Evolutionary conservation across 2,888 invertebrate genomes (phyloP), one percentile per base, ranked within the genome.

Genomic region (Aquatica leii): DNA sequence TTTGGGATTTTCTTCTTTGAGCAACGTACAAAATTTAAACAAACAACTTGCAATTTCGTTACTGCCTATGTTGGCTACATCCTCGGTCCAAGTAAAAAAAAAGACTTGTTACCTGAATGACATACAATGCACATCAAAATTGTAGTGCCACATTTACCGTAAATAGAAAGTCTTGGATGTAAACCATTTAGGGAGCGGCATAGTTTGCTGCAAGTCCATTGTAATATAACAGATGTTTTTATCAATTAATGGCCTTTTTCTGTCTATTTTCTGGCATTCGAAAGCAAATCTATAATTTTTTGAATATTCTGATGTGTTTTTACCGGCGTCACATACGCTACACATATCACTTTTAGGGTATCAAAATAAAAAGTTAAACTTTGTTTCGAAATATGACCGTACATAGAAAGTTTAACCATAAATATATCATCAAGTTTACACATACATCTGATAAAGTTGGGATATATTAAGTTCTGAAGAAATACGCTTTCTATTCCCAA

Each of bases 301-400:
- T 11, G n/a, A n/a, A 18, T 49, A 24, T 6, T 50, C 50, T 14
- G 4, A 2, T 8, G 34, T 31, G 12, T 50, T 35, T 34, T 20
- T 11, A 6, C 24, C 41, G 6, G 54, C 24, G n/a, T 37, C 53
- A n/a, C 40, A 53, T 1, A 40, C 5, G 37, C 18, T 40, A 14
- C 53, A 37, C 4, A 37, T 40, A 18, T 53, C 53, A 15, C 53
- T 53, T 37, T 37, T 37, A 2, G 37, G 37, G 11, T 37, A 12
- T 11, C 37, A 3, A 12, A 37, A 37, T n/a, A 20, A 53, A 3
- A 37, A 40, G 18, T 53, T 53, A 11, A 53, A 53, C 8, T 18
- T 53, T 17, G 53, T 40, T 18, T 15, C 54, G 21, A 12, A 54
- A 37, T 54, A 15, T 40, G 54, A 31, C 24, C 9, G 21, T 24